Evolutionary conservation across 2,113 vertebrate genomes (phyloP).

Genomic region (Lepisosteus oculatus): DNA sequence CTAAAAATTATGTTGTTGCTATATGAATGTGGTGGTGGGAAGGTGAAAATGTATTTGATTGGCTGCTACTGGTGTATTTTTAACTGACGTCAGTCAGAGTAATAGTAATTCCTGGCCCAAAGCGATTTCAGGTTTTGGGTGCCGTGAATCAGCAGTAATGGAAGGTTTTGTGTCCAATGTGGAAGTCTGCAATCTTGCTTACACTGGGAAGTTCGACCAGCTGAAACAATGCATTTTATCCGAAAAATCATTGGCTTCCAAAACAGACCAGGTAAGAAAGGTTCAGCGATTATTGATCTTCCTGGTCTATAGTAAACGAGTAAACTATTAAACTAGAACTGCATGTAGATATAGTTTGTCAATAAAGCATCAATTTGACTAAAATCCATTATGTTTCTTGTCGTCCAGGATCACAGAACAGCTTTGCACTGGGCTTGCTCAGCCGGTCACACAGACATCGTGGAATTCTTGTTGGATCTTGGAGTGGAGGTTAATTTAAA

Average conservation of each 20-base stretch:
- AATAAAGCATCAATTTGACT: too few species aligned
- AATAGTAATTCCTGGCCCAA: conserved; percentile 13
- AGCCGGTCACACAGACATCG: conserved; percentile 82
- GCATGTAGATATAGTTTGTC: too few species aligned
- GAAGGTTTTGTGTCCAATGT: conserved; percentile 78
- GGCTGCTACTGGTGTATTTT: too few species aligned
- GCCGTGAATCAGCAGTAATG: conserved; percentile 52
- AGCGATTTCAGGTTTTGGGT: background rate
- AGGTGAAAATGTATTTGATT: background rate
- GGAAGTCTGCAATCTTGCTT: conserved; percentile 84
- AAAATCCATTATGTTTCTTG: background rate
- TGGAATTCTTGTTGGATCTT: conserved; percentile 77
- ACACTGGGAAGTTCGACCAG: conserved; percentile 76
- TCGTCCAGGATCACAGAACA: conserved; percentile 77
- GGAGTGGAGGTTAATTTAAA: conserved; percentile 82
- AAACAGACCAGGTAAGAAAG: conserved; percentile 80
- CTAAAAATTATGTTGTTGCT: background rate
- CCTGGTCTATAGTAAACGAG: too few species aligned
- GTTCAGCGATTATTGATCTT: too few species aligned
- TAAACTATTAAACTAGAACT: too few species aligned
- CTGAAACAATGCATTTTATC: conserved; percentile 69
- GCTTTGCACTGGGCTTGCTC: conserved; percentile 95
- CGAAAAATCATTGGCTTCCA: conserved; percentile 73
- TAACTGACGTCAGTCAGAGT: conserved; percentile 14
- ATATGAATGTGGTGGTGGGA: background rate